These are phyloP conservation scores for Myotis lucifugus DNA, from an alignment of 2,113 vertebrate genomes.

Conservation along the genomic window DNA sequence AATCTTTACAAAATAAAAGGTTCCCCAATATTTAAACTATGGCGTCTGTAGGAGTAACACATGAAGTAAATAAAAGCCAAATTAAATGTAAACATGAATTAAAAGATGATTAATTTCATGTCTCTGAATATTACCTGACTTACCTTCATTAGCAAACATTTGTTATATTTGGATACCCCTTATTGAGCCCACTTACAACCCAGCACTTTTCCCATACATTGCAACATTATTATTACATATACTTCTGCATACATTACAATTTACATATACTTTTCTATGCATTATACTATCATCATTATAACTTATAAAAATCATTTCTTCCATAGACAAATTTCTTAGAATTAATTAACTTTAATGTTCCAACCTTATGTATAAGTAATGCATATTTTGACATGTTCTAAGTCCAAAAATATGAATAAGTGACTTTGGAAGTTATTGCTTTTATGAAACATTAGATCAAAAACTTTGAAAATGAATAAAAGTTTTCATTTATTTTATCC, in stretches of 20 bases:
- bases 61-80: neutral
- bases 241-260: neutral
- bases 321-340: slow-evolving; percentile 5
- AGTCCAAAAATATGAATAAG: neutral
- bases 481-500: slow-evolving; percentile 23
- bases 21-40: neutral
- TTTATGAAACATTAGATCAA: slow-evolving; percentile 12
- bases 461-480: neutral
- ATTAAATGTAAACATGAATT: neutral
- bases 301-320: neutral
- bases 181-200: neutral
- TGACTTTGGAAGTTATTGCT: neutral
- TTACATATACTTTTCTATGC: neutral
- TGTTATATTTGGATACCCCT: neutral
- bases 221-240: neutral
- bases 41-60: neutral
- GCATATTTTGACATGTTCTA: neutral
- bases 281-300: neutral
- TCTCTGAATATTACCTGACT: neutral
- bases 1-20: neutral
- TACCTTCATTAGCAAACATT: neutral
- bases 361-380: neutral
- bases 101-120: slow-evolving; percentile 11
- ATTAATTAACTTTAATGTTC: neutral
- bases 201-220: neutral